Base-by-base conservation (phyloP, 2,113 vertebrate species). In the Ascaphus truei region DNA sequence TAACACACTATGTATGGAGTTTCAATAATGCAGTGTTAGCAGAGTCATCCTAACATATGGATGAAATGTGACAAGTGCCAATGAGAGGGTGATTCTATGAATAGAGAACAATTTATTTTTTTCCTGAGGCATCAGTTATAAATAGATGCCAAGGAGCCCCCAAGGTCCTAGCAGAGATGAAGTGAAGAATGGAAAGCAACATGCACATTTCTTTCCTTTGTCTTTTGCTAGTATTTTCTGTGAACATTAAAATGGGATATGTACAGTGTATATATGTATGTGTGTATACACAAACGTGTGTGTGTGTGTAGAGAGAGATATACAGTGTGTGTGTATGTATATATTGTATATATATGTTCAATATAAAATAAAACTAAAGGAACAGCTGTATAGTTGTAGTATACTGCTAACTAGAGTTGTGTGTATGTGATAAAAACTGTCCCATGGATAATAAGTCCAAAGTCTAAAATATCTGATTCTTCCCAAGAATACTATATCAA, bases 61-160 rank as follows among this genome's bases (percentile, higher is more conserved):
- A 60, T 60, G 56, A 51, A 47, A 69, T 60, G 66, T 69, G 66
- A 69, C 66, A 69, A 69, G 43, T 69, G 66, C 66, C 66, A 69
- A 60, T 69, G 66, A 60, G 33, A 26, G 43, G 66, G 56, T 23
- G 30, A 60, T 51, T 69, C 66, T 69, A 69, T 69, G 45, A 69
- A 69, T 69, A 69, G 66, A 69, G 66, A 51, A 36, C 55, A 69
- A 69, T 69, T 69, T 69, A 69, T 60, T 69, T 60, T 69, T 69
- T 69, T 60, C 33, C 66, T 13, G 18, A 60, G 55, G 45, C 6
- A 22, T 51, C n/a, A 12, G 43, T 60, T 69, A 69, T 69, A 60
- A 69, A 69, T 60, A 60, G 56, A 60, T 60, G 16, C 43, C 66
- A 69, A 69, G 66, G 66, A 51, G 66, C 43, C 56, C 47, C 66